Evolutionary conservation across 2,888 invertebrate species (phyloP).

Genomic region (Gandaritis pyraliata): DNA sequence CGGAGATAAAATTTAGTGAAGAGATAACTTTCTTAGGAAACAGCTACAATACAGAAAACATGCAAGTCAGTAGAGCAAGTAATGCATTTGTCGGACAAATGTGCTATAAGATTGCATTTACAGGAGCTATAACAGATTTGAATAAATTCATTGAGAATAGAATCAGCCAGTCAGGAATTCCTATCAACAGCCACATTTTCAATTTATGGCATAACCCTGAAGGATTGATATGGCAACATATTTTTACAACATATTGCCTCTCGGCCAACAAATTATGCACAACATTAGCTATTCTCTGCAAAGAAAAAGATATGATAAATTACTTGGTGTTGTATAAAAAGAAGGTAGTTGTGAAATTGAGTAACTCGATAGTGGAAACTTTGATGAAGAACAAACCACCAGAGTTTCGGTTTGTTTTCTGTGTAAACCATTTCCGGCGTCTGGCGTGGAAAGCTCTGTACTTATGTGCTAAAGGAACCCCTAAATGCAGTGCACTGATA

Average conservation of each 20-base stretch:
- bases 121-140: conserved; percentile 59
- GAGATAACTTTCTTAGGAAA: conserved; percentile 73
- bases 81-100: conserved; percentile 73
- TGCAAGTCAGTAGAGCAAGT: conserved; percentile 70
- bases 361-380: conserved; percentile 67
- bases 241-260: conserved; percentile 73
- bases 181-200: conserved; percentile 73
- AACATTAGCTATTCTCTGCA: conserved; percentile 67
- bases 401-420: conserved; percentile 65
- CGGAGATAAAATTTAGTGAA: conserved; percentile 56
- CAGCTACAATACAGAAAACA: conserved; percentile 64
- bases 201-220: conserved; percentile 70
- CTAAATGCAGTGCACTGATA: conserved; percentile 66
- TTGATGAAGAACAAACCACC: conserved; percentile 60
- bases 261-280: conserved; percentile 81
- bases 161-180: conserved; percentile 74
- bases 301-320: conserved; percentile 58
- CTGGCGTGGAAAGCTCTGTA: conserved; percentile 71
- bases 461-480: conserved; percentile 68
- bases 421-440: conserved; percentile 77
- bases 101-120: conserved; percentile 77
- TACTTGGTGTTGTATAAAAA: conserved; percentile 68
- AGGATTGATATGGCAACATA: conserved; percentile 68
- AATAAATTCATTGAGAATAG: conserved; percentile 72
- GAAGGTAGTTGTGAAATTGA: conserved; percentile 71